Evolutionary conservation across 1,140 invertebrate species (phyloP).

Genomic region (Heliothis virescens): DNA sequence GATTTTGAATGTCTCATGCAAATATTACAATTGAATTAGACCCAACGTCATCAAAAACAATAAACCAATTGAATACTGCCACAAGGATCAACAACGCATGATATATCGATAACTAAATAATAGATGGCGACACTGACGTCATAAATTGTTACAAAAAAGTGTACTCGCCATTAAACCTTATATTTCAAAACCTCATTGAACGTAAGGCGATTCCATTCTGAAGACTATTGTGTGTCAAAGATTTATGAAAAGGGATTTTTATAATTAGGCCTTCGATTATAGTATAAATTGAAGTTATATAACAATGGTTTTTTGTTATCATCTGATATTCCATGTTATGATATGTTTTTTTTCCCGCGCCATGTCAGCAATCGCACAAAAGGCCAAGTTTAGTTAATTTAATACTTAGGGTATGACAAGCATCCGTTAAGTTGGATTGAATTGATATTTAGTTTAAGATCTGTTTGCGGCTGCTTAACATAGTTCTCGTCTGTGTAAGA

Average conservation of each 20-base stretch:
- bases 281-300: no score
- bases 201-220: conserved; percentile 56
- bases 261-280: conserved; percentile 58
- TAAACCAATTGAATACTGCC: neutral
- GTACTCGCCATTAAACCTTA: conserved; percentile 12
- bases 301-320: neutral
- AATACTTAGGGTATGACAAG: no score
- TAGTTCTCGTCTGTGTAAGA: no score
- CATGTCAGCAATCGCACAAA: no score
- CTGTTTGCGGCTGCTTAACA: no score
- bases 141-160: conserved; percentile 67
- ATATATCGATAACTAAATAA: conserved; percentile 64
- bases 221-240: conserved; percentile 66
- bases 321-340: neutral
- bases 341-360: no score
- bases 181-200: conserved; percentile 63
- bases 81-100: neutral
- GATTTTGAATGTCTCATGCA: no score
- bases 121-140: conserved; percentile 56
- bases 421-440: no score
- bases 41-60: neutral
- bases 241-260: conserved; percentile 60
- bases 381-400: no score
- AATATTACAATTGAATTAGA: neutral
- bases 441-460: no score